These are phyloP conservation scores for Drosophila atripex DNA, from an alignment of 2,888 invertebrate genomes.

Conservation along the genomic window DNA sequence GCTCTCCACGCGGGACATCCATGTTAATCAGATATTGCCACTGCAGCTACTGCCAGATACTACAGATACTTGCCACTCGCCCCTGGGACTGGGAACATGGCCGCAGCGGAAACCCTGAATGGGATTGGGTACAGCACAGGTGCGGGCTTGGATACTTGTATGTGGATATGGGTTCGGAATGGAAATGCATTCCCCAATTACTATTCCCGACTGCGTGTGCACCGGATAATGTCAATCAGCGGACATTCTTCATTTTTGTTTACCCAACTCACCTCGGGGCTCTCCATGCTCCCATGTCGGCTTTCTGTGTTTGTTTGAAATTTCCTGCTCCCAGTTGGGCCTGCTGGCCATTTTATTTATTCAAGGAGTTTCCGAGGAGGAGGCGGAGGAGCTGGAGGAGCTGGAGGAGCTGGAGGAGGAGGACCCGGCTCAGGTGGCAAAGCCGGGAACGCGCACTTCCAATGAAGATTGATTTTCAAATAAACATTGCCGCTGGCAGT, in stretches of 20 bases:
- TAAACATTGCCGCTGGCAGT: slow-evolving; percentile 48
- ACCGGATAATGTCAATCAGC: slow-evolving; percentile 79
- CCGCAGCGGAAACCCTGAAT: slow-evolving; percentile 67
- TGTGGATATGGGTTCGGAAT: slow-evolving; percentile 25
- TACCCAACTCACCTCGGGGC: slow-evolving; percentile 58
- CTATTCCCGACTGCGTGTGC: slow-evolving; percentile 36
- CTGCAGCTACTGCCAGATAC: neutral
- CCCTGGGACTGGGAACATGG: slow-evolving; percentile 65
- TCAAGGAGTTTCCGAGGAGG: slow-evolving; percentile 22
- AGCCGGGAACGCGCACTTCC: slow-evolving; percentile 43
- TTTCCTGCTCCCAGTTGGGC: slow-evolving; percentile 38
- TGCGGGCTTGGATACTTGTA: neutral
- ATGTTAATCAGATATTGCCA: slow-evolving; percentile 33
- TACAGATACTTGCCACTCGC: neutral
- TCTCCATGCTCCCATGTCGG: slow-evolving; percentile 8
- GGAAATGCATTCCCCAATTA: slow-evolving; percentile 59
- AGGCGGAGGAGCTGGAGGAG: slow-evolving; percentile 10
- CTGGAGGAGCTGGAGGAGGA: slow-evolving; percentile 12
- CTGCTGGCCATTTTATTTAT: slow-evolving; percentile 60
- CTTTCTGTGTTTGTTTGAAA: slow-evolving; percentile 51
- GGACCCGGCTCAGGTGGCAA: slow-evolving; percentile 13
- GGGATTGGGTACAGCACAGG: slow-evolving; percentile 33
- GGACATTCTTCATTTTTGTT: slow-evolving; percentile 77
- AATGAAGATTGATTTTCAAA: slow-evolving; percentile 61
- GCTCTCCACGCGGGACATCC: slow-evolving; percentile 13